Base-by-base conservation (phyloP, 1,140 invertebrate species). In the Homarus americanus region DNA sequence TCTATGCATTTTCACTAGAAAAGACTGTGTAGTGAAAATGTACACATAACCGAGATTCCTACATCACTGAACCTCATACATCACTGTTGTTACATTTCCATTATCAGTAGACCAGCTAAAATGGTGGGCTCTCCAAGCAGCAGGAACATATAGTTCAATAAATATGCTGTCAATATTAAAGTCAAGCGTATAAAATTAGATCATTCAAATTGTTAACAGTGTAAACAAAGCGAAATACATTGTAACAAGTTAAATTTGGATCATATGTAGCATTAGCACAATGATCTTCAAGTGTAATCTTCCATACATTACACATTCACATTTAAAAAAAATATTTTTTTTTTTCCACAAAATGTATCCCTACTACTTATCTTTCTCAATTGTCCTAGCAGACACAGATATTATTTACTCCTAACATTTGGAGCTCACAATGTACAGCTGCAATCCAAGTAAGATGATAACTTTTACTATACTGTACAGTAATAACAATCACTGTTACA, bases 121-220 rank as follows among this genome's bases (percentile, higher is more conserved):
- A n/a, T n/a, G n/a, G n/a, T n/a, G n/a, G n/a, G n/a, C n/a, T n/a
- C 44, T 49, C 44, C 44, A 49, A 49, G 5, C 44, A 49, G 44
- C 12, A 49, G 44, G 44, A 15, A 49, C 5, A 49, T 49, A 15
- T 15, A 49, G 15, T 49, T 69, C 32, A 69, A 69, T 69, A 69
- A 69, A 32, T 69, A 69, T 69, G 28, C n/a, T 69, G 10, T 12
- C 28, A 69, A 32, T 69, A 69, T 69, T 12, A 49, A 5, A 7
- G 44, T 69, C n/a, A 69, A 69, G 5, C 28, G n/a, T 69, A 69
- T 69, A 69, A 69, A 69, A 69, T 69, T 69, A 69, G 32, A 69
- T 4, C n/a, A 69, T 32, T 28, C n/a, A 32, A 32, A 66, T 12
- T 66, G n/a, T 66, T 32, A 69, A 69, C 63, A 69, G n/a, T 69